Base-by-base conservation (phyloP, 2,113 vertebrate species). In the Morone chrysops region DNA sequence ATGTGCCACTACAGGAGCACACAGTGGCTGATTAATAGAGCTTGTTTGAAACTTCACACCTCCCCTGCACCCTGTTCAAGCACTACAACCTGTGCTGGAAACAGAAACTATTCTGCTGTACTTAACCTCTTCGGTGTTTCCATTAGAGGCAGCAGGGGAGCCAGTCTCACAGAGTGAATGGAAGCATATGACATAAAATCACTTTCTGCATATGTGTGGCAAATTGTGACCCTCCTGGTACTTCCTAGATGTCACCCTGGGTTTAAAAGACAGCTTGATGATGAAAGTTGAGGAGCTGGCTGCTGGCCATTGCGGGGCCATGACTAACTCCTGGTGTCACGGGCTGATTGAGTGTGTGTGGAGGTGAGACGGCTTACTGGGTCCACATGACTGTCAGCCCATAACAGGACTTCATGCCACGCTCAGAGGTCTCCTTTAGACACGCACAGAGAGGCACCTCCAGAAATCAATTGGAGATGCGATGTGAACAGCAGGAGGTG, bases 261-360 rank as follows among this genome's bases (percentile, higher is more conserved):
- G 69, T 90, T 90, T 85, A 86, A 84, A 83, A 81, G 86, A 81
- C 75, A 22, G 62, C 45, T 20, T 16, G 48, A 45, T 76, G 90
- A 91, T 91, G 84, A 77, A 87, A 87, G 80, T 53, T 18, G 45
- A 70, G 51, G 70, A 60, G 57, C 71, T 83, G 82, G 85, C 87
- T 73, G 65, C 36, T 0, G 20, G 80, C 88, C 84, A 48, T 25
- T 18, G 12, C 22, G 1, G 59, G 73, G 82, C 89, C 83, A 68
- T 89, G 86, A 92, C 91, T 87, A 89, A 92, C 68, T 82, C 84
- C 40, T 85, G 73, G 85, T 74, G 81, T 87, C 90, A 87, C 63
- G 70, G 82, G 47, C 71, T 80, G 78, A 91, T 82, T 61, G n/a
- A 75, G 40, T 78, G 47, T 62, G 62, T 40, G 70, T 47, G 76